These are phyloP conservation scores for Anagrus nilaparvatae DNA, from an alignment of 1,140 invertebrate genomes.

Conservation along the genomic window DNA sequence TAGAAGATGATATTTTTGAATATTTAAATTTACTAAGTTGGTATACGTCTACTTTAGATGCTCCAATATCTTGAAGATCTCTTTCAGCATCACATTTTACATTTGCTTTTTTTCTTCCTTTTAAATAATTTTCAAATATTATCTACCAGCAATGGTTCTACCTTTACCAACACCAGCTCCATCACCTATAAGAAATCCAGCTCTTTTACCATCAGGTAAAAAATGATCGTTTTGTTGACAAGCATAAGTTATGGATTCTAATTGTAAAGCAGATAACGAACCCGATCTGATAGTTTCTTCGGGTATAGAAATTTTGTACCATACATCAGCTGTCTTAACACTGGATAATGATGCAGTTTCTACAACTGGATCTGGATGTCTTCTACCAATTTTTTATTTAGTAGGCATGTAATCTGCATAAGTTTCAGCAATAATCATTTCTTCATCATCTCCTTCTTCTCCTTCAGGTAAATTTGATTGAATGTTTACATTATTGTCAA, in stretches of 20 bases:
- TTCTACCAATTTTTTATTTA: slow-evolving; percentile 86
- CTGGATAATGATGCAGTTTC: slow-evolving; percentile 96
- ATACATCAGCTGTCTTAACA: slow-evolving; percentile 90
- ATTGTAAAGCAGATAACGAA: slow-evolving; percentile 85
- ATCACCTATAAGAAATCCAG: slow-evolving; percentile 96
- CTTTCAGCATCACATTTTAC: slow-evolving; percentile 96
- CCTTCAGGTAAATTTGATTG: slow-evolving; percentile 46
- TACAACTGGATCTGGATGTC: slow-evolving; percentile 98
- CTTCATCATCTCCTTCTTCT: slow-evolving; percentile 89
- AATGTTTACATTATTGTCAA: slow-evolving; percentile 37
- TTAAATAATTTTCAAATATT: slow-evolving; percentile 95
- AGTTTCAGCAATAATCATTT: slow-evolving; percentile 94
- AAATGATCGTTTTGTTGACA: slow-evolving; percentile 92
- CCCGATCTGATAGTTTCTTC: slow-evolving; percentile 76
- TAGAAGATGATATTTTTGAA: slow-evolving; percentile 86
- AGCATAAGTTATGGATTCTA: slow-evolving; percentile 94
- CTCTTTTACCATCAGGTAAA: slow-evolving; percentile 79
- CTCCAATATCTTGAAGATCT: slow-evolving; percentile 93
- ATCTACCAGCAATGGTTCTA: slow-evolving; percentile 92
- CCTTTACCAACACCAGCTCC: slow-evolving; percentile 99
- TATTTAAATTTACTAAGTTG: slow-evolving; percentile 71
- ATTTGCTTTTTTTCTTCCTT: slow-evolving; percentile 89
- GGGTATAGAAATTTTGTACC: slow-evolving; percentile 80
- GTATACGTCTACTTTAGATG: slow-evolving; percentile 76
- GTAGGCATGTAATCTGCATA: slow-evolving; percentile 96